Evolutionary conservation across 2,888 invertebrate genomes (phyloP).

Genomic region (Drosophila subquinaria): DNA sequence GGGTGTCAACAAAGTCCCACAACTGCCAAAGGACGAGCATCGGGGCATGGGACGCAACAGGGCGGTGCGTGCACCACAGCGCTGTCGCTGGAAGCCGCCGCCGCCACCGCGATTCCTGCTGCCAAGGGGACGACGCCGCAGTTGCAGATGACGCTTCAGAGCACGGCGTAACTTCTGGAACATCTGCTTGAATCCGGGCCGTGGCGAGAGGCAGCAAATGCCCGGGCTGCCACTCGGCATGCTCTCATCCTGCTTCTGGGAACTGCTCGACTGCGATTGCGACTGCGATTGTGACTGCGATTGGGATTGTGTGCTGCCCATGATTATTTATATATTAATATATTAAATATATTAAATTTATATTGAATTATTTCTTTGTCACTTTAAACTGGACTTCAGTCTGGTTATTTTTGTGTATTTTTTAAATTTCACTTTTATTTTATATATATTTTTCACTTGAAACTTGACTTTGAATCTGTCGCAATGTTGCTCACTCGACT

Average conservation of each 20-base stretch:
- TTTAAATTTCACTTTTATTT: neutral
- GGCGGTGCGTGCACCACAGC: constrained; percentile 25
- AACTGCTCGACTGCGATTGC: neutral
- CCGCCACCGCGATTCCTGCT: constrained; percentile 15
- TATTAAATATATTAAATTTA: neutral
- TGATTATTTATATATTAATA: constrained; percentile 17
- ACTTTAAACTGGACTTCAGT: neutral
- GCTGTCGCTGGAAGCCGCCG: constrained; percentile 19
- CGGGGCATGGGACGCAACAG: constrained; percentile 70
- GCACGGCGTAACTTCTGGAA: constrained; percentile 43
- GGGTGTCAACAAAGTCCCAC: constrained; percentile 51
- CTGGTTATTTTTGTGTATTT: neutral
- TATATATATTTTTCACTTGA: neutral
- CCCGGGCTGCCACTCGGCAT: constrained; percentile 1
- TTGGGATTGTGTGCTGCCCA: constrained; percentile 51
- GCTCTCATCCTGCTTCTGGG: neutral
- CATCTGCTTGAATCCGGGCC: constrained; percentile 24
- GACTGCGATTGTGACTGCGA: no score
- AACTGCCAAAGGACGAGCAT: constrained; percentile 67
- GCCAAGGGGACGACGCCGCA: neutral
- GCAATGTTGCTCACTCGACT: constrained; percentile 23
- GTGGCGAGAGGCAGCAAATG: constrained; percentile 34
- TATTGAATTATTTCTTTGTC: neutral
- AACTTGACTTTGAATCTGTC: neutral
- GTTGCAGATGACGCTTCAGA: constrained; percentile 19